These are phyloP conservation scores for Aldabrachelys gigantea DNA, from an alignment of 2,113 vertebrate genomes.

Conservation along the genomic window DNA sequence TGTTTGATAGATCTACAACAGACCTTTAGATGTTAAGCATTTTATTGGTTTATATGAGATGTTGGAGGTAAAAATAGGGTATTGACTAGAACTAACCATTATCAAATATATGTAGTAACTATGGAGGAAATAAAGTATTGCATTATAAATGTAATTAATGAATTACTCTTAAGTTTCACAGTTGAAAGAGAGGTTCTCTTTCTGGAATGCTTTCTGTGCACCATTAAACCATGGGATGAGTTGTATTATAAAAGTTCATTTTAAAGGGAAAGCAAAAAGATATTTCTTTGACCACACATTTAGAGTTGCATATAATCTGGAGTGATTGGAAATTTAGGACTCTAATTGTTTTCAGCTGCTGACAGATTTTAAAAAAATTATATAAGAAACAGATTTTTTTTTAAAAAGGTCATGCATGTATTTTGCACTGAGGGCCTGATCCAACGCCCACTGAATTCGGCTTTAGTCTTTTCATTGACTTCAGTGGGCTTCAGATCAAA, in stretches of 20 bases:
- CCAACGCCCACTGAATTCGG: neutral
- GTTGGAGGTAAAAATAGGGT: constrained; percentile 29
- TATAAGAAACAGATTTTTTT: neutral
- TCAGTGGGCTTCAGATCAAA: constrained; percentile 16
- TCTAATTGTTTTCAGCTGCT: neutral
- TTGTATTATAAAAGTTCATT: constrained; percentile 39
- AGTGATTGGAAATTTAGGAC: neutral
- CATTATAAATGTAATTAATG: constrained; percentile 64
- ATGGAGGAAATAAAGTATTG: constrained; percentile 48
- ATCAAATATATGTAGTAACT: constrained; percentile 33
- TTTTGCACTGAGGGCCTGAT: neutral
- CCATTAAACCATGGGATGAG: constrained; percentile 29
- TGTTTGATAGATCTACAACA: neutral
- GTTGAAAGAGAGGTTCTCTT: constrained; percentile 55
- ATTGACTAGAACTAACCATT: constrained; percentile 33
- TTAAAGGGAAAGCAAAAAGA: neutral
- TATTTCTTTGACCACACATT: constrained; percentile 9
- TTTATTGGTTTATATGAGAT: constrained; percentile 22
- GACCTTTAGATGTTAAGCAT: neutral
- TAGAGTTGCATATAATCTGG: neutral
- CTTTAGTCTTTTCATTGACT: constrained; percentile 25
- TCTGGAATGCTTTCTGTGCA: constrained; percentile 26
- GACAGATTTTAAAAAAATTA: neutral
- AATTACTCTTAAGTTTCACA: constrained; percentile 57
- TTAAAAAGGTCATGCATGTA: neutral